Evolutionary conservation across 1,140 invertebrate genomes (phyloP).

Genomic region (Hestina assimilis): DNA sequence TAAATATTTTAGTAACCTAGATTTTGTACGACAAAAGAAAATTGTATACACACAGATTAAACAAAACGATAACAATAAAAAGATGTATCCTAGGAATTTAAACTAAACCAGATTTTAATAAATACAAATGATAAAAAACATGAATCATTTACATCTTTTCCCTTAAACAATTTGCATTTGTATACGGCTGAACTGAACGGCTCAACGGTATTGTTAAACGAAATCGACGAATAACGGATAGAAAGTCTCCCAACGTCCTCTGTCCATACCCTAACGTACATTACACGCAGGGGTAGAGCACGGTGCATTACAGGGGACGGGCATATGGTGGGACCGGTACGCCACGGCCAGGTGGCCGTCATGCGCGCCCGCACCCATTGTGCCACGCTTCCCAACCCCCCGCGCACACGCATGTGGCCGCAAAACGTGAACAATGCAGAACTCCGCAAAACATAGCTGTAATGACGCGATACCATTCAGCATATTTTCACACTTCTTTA

Average conservation of each 20-base stretch:
- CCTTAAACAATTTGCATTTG: constrained; percentile 10
- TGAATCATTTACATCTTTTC: constrained; percentile 1
- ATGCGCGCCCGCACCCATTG: constrained; percentile 73
- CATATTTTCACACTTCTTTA: constrained; percentile 9
- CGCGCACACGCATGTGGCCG: constrained; percentile 31
- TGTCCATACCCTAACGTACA: constrained; percentile 16
- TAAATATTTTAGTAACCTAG: too few species aligned
- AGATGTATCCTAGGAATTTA: not conserved
- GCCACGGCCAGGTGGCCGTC: constrained; percentile 70
- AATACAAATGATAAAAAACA: not conserved
- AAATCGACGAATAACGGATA: constrained; percentile 10
- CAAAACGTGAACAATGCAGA: constrained; percentile 38
- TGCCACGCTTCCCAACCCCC: constrained; percentile 31
- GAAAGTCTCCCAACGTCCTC: constrained; percentile 11
- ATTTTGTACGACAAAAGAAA: too few species aligned
- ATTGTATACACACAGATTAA: too few species aligned
- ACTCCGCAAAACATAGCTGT: constrained; percentile 29
- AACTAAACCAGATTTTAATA: not conserved
- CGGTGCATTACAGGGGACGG: constrained; percentile 44
- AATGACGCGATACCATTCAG: constrained; percentile 9
- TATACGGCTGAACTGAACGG: constrained; percentile 18
- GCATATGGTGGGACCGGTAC: constrained; percentile 73
- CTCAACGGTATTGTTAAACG: constrained; percentile 4
- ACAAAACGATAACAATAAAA: not conserved
- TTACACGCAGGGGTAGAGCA: constrained; percentile 19